Base-by-base conservation (phyloP, 2,797 vertebrate species). In the Diplodus puntazzo region DNA sequence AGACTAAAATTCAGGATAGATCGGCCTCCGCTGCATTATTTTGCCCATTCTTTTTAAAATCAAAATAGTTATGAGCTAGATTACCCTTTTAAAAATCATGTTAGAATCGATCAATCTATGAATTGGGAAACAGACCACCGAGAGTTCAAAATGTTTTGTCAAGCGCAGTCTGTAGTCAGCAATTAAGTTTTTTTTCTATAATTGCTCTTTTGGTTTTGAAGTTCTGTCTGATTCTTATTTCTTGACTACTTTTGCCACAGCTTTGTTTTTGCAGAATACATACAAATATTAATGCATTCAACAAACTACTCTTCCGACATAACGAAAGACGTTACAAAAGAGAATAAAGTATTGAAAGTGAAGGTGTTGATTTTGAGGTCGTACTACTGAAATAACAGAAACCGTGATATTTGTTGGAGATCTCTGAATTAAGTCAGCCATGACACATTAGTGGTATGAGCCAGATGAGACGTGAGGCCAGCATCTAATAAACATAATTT, bases 391-490 rank as follows among this genome's bases (percentile, higher is more conserved):
- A 62, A 59, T 48, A 65, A 79, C 18, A 21, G 20, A 57, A 52
- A 60, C 14, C 3, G 21, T 76, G 45, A 45, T 65, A 34, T 81
- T 79, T 79, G 54, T 68, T 73, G 23, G 18, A 79, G 68, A 64
- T 78, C 62, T 79, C 77, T 80, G 54, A 68, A 53, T 77, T 43
- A 66, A 75, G n/a, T 59, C 63, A 58, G 64, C 55, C 30, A 55
- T 75, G 62, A 55, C 75, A 72, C 66, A 62, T 80, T 60, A 72
- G 78, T 45, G 60, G 69, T 59, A 68, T 60, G 63, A 76, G 70
- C 48, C 69, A 59, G 64, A 68, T 82, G 66, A 82, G 25, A 11
- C 69, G 14, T 67, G 43, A 49, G 66, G 63, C 58, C 69, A 70
- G 30, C 5, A 57, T 81, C 62, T 70, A 77, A 69, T 75, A 59